Conservation (phyloP, 2,888 invertebrate species). For the Pheosia tremula region DNA sequence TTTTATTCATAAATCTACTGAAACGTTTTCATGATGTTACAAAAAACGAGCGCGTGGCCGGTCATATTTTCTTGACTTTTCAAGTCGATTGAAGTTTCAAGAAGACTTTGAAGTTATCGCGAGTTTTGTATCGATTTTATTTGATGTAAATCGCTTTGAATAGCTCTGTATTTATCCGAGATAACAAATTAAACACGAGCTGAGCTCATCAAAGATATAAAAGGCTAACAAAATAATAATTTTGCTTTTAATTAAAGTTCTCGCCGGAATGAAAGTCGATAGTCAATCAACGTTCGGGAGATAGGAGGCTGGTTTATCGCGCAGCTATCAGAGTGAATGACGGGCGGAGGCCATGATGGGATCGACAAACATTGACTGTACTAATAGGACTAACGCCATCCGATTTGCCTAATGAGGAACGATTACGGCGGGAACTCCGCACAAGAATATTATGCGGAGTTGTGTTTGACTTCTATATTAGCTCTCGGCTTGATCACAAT, state of each 20-base stretch:
- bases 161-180: slow-evolving; percentile 4
- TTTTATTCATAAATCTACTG: slow-evolving; percentile 83
- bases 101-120: not conserved
- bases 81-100: slow-evolving; percentile 1
- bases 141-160: not conserved
- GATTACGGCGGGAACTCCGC: slow-evolving; percentile 63
- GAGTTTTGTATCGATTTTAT: not conserved
- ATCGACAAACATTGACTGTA: slow-evolving; percentile 77
- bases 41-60: slow-evolving; percentile 68
- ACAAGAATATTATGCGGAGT: slow-evolving; percentile 77
- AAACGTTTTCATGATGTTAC: slow-evolving; percentile 80
- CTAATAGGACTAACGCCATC: slow-evolving; percentile 75
- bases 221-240: slow-evolving; percentile 32
- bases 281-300: slow-evolving; percentile 43
- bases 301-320: slow-evolving; percentile 45
- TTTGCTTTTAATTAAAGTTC: slow-evolving; percentile 36
- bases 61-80: slow-evolving; percentile 56
- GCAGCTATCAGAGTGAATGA: slow-evolving; percentile 55
- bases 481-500: slow-evolving; percentile 65
- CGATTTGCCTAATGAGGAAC: slow-evolving; percentile 80
- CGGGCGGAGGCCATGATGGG: slow-evolving; percentile 60
- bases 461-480: slow-evolving; percentile 76
- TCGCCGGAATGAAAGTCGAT: slow-evolving; percentile 33
- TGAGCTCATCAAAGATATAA: slow-evolving; percentile 31
- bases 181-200: slow-evolving; percentile 32